Conservation (phyloP, 2,888 invertebrate species). For the Lasioglossum villosulum region DNA sequence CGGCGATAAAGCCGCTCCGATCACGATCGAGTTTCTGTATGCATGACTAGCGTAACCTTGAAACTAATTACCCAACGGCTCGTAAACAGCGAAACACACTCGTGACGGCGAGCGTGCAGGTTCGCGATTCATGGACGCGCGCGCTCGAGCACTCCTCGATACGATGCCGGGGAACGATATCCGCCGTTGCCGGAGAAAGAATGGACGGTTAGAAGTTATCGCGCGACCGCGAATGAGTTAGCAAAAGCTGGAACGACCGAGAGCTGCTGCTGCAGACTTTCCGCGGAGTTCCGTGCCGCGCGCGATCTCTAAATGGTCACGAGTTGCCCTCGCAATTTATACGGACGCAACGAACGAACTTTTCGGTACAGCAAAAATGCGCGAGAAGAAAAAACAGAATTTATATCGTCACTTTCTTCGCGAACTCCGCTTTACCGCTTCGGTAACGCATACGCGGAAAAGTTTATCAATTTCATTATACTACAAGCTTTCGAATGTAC, state of each 20-base stretch:
- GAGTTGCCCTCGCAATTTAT: neutral
- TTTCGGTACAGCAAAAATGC: neutral
- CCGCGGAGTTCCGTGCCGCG: neutral
- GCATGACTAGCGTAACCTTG: constrained; percentile 54
- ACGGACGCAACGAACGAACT: neutral
- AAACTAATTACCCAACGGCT: constrained; percentile 49
- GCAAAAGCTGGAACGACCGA: neutral
- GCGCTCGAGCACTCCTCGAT: constrained; percentile 14
- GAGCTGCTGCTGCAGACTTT: neutral
- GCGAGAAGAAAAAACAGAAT: neutral
- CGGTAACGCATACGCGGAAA: too few species aligned
- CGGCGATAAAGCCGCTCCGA: constrained; percentile 42
- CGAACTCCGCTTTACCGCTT: neutral
- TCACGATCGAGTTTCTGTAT: constrained; percentile 40
- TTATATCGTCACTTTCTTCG: neutral
- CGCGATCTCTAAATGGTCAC: constrained; percentile 3
- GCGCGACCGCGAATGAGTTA: constrained; percentile 18
- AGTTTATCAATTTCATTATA: neutral
- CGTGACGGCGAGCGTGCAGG: constrained; percentile 50
- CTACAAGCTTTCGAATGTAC: too few species aligned
- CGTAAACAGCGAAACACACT: constrained; percentile 51
- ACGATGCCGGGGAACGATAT: constrained; percentile 25
- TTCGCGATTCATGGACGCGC: constrained; percentile 51
- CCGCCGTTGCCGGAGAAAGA: constrained; percentile 12
- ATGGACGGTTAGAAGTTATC: constrained; percentile 19